Conservation (phyloP, 2,113 vertebrate species). For the Puffinus mauretanicus region DNA sequence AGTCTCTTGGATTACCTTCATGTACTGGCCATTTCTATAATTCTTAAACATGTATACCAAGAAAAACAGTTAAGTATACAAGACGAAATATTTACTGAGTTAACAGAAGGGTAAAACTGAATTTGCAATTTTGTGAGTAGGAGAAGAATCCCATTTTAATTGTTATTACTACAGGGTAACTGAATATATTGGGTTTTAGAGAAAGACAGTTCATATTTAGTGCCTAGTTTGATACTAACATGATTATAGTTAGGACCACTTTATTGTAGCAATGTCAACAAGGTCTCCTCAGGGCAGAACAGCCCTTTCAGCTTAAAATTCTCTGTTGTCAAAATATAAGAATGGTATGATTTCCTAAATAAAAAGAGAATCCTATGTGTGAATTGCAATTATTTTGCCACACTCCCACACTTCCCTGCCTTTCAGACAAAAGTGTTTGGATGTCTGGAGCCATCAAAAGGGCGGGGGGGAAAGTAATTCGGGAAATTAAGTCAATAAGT, state of each 20-base stretch:
- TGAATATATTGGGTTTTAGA: neutral
- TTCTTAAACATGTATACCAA: neutral
- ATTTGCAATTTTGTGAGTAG: neutral
- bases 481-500: neutral
- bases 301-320: neutral
- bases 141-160: neutral
- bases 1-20: neutral
- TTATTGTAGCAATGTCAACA: neutral
- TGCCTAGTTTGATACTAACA: neutral
- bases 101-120: neutral
- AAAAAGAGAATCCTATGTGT: neutral
- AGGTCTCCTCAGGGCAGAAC: neutral
- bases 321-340: neutral
- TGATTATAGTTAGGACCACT: neutral
- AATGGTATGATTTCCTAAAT: neutral
- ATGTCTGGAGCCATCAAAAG: neutral
- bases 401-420: neutral
- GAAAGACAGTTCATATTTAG: neutral
- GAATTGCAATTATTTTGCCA: neutral
- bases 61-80: neutral
- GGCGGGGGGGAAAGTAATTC: neutral
- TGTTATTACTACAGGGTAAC: neutral
- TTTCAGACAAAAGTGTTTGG: neutral
- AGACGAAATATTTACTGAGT: neutral
- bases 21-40: neutral